A percentile compares a stretch with the other conserved stretches of the same genome.
phyloP scores from a whole-genome alignment of 2,888 invertebrate genomes.

The Tiliacea citrago region DNA sequence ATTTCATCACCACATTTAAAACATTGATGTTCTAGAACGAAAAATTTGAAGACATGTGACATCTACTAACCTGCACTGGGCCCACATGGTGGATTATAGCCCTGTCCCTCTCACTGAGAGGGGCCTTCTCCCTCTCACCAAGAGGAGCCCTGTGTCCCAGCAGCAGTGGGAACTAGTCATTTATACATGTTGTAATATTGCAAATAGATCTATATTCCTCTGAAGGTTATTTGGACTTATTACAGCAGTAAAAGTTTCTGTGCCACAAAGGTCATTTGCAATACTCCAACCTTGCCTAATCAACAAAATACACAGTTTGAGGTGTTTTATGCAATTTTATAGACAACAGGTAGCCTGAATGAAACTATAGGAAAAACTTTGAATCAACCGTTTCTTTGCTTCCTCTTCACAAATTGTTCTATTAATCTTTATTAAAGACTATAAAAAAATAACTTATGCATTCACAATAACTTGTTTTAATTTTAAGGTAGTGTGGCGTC shows the following conservation, averaged over 20 bases:
- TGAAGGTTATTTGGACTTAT: conserved; percentile 34
- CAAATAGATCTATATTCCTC: not conserved
- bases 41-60: no score
- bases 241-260: conserved; percentile 46
- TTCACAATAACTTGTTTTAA: not conserved
- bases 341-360: not conserved
- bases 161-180: not conserved
- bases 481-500: no score
- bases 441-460: not conserved
- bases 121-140: no score
- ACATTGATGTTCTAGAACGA: no score
- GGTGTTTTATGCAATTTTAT: conserved; percentile 2
- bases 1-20: no score
- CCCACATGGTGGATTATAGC: no score
- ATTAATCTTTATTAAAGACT: not conserved
- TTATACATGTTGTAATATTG: conserved; percentile 28
- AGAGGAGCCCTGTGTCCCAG: no score
- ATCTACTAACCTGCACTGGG: no score
- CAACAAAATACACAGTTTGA: conserved; percentile 12
- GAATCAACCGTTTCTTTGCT: not conserved
- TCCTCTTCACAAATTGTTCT: not conserved
- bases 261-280: conserved; percentile 45
- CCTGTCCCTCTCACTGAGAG: no score
- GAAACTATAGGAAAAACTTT: not conserved
- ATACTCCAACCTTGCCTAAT: conserved; percentile 19